Conservation (phyloP, 92 coral and sea anemone species). For the Porites lobata region DNA sequence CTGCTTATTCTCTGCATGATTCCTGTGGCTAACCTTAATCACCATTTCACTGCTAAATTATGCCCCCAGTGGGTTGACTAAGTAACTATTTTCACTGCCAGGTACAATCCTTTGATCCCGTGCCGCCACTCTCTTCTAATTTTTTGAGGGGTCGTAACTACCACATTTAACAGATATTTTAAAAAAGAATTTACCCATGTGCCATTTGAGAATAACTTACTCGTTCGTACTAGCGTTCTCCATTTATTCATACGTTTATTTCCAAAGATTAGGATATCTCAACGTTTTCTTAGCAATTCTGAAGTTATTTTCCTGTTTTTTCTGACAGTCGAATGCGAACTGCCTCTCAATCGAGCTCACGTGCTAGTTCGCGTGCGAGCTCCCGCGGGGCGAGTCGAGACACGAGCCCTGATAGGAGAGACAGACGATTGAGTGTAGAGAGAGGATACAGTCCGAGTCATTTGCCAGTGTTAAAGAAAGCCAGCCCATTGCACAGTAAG, state of each 20-base stretch:
- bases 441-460: conserved; percentile 81
- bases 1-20: not conserved
- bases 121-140: too few species aligned
- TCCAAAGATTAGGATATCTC: not conserved
- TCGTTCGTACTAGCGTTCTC: not conserved
- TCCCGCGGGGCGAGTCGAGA: conserved; percentile 93
- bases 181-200: too few species aligned
- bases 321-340: conserved; percentile 67
- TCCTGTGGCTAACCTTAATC: not conserved
- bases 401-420: conserved; percentile 91
- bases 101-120: too few species aligned
- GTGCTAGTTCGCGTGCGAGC: conserved; percentile 93
- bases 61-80: not conserved
- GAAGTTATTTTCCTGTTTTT: not conserved
- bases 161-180: too few species aligned
- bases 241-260: not conserved
- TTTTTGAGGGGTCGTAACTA: too few species aligned
- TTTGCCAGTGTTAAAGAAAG: conserved; percentile 80
- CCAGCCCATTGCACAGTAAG: conserved; percentile 81
- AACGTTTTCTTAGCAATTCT: not conserved
- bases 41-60: not conserved
- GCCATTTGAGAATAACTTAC: not conserved
- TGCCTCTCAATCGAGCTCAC: conserved; percentile 92
- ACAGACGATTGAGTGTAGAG: conserved; percentile 78
- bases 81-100: not conserved